Evolutionary conservation across 2,888 invertebrate genomes (phyloP).

Genomic region (Fissipunctia ypsillon): DNA sequence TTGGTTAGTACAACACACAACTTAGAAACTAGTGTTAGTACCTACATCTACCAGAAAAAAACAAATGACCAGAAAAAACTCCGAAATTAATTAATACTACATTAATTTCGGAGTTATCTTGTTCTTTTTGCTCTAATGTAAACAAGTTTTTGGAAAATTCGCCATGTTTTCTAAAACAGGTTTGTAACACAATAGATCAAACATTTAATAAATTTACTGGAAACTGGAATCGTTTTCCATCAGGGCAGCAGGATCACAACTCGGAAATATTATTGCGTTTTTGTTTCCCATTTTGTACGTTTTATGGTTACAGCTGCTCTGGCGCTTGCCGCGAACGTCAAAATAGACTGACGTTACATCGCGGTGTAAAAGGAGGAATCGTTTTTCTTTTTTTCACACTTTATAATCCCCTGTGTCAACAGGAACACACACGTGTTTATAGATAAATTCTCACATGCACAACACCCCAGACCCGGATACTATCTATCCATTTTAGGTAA

Average conservation of each 20-base stretch:
- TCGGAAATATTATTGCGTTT: slow-evolving; percentile 78
- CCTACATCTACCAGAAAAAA: too few relatives aligned
- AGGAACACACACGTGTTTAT: neutral
- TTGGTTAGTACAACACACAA: too few relatives aligned
- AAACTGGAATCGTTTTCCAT: slow-evolving; percentile 69
- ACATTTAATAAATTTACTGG: neutral
- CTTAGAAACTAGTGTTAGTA: too few relatives aligned
- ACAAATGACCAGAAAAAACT: too few relatives aligned
- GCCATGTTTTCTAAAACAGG: neutral
- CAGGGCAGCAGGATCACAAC: slow-evolving; percentile 72
- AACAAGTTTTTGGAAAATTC: neutral
- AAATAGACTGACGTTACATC: slow-evolving; percentile 65
- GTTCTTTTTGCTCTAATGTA: neutral
- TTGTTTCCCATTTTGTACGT: slow-evolving; percentile 77
- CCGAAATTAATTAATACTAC: too few relatives aligned
- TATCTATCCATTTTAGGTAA: neutral
- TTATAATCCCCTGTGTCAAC: neutral
- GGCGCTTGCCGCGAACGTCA: slow-evolving; percentile 68
- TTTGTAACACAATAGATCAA: neutral
- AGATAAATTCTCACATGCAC: neutral
- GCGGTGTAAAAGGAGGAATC: slow-evolving; percentile 57
- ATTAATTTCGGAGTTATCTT: neutral
- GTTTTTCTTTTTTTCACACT: neutral
- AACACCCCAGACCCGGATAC: neutral
- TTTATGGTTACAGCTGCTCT: slow-evolving; percentile 74